Evolutionary conservation across 2,888 invertebrate species (phyloP).

Genomic region (Cantharis rustica): DNA sequence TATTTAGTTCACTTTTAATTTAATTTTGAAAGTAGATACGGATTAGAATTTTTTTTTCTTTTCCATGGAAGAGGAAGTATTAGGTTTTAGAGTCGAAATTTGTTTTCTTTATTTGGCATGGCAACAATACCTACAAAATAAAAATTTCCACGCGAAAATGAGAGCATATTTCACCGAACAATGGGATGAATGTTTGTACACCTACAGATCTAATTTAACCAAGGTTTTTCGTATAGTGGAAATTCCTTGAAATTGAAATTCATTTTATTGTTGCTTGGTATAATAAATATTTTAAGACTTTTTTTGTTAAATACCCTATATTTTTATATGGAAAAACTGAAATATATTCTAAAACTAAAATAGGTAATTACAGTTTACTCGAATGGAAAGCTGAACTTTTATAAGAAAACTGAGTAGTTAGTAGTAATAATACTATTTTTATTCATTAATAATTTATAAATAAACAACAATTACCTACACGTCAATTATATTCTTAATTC

Average conservation of each 20-base stretch:
- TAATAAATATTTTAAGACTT: not conserved
- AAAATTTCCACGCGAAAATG: not conserved
- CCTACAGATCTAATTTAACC: not conserved
- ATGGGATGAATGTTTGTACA: not conserved
- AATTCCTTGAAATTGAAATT: not conserved
- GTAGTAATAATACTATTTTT: not conserved
- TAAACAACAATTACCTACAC: not conserved
- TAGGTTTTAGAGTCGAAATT: not conserved
- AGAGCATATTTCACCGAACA: not conserved
- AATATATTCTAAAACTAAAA: not conserved
- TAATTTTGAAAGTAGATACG: too few relatives aligned
- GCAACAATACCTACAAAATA: not conserved
- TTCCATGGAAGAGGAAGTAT: not conserved
- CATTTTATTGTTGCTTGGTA: not conserved
- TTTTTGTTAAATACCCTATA: not conserved
- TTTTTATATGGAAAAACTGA: too few relatives aligned
- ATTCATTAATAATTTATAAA: not conserved
- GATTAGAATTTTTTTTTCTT: too few relatives aligned
- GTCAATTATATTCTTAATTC: not conserved
- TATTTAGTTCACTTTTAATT: too few relatives aligned
- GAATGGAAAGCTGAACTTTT: not conserved
- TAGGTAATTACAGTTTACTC: not conserved
- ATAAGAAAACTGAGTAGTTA: not conserved
- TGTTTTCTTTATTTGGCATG: not conserved
- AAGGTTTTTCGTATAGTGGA: not conserved